Base-by-base conservation (phyloP, 2,888 invertebrate species). In the Malthinus seriepunctatus region DNA sequence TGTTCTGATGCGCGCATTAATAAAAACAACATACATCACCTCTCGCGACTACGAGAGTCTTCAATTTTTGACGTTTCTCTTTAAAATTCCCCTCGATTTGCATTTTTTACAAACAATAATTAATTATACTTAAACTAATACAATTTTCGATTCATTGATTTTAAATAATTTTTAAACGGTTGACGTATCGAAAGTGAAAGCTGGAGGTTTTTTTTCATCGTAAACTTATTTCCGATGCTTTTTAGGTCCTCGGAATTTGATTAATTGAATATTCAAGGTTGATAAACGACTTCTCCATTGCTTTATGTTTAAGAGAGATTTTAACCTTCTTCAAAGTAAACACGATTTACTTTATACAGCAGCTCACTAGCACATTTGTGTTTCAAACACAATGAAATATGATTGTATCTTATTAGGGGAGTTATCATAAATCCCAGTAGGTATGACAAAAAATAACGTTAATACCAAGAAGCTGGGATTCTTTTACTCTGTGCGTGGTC, bases 261-360 rank as follows among this genome's bases (percentile, higher is more conserved):
- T 57, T 57, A 57, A 57, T 51, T 51, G 57, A 57, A 57, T 52
- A 47, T 47, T 56, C 51, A 56, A 51, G 56, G 51, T 56, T 56
- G 56, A 56, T 56, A 56, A 56, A 56, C 56, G 56, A 50, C 50
- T 50, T 46, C 44, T 34, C 31, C 50, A 51, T 52, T 57, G 47
- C 50, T 38, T 33, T 44, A 42, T 42, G 39, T 47, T 46, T 45
- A 33, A 31, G 46, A 31, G 46, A 47, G 47, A 57, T 48, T 52
- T 52, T 57, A 51, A 47, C 52, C 59, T 54, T 33, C 50, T 50
- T 50, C 37, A 45, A 46, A 44, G 50, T 59, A 59, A 59, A 54
- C 59, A 54, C 46, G 44, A 48, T 59, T 59, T 59, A 46, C 51
- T 56, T 56, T 51, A 49, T 49, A 55, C 15, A 39, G 39, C 15